These are phyloP conservation scores for Stratiolaelaps scimitus DNA, from an alignment of 1,140 invertebrate genomes.

Conservation along the genomic window DNA sequence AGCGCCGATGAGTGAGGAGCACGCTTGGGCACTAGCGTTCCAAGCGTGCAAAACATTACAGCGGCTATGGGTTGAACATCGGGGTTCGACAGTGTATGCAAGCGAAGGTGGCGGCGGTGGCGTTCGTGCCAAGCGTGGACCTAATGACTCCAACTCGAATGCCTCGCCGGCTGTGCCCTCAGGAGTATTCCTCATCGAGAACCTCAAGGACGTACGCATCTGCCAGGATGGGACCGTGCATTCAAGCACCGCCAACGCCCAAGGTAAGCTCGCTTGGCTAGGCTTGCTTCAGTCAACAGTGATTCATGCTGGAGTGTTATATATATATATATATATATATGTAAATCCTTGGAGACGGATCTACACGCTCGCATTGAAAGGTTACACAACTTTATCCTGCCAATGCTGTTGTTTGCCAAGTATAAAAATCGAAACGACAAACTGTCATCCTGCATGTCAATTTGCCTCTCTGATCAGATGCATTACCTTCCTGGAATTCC, in stretches of 20 bases:
- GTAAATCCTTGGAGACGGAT: too few species aligned
- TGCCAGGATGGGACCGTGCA: conserved; percentile 15
- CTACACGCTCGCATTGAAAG: too few species aligned
- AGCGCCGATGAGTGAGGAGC: conserved; percentile 24
- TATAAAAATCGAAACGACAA: too few species aligned
- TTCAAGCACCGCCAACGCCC: conserved; percentile 7
- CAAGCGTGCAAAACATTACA: conserved; percentile 25
- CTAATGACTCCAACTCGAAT: too few species aligned
- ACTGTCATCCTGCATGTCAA: too few species aligned
- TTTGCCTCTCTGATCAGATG: too few species aligned
- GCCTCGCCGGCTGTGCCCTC: neutral
- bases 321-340: too few species aligned
- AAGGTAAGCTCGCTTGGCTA: conserved; percentile 15
- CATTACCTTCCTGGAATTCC: too few species aligned
- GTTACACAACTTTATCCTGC: too few species aligned
- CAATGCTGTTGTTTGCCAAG: too few species aligned
- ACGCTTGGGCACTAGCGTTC: conserved; percentile 24
- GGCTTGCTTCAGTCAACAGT: too few species aligned
- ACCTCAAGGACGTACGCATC: conserved; percentile 24
- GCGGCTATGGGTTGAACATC: conserved; percentile 9
- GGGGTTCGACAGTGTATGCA: neutral
- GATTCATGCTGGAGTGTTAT: too few species aligned
- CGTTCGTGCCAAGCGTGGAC: neutral
- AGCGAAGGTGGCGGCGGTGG: conserved; percentile 9
- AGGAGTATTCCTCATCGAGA: conserved; percentile 19